Percentiles rank a stretch among this genome's conserved stretches.
phyloP scores from a whole-genome alignment of 2,797 vertebrate genomes.

The Siniperca undulata region DNA sequence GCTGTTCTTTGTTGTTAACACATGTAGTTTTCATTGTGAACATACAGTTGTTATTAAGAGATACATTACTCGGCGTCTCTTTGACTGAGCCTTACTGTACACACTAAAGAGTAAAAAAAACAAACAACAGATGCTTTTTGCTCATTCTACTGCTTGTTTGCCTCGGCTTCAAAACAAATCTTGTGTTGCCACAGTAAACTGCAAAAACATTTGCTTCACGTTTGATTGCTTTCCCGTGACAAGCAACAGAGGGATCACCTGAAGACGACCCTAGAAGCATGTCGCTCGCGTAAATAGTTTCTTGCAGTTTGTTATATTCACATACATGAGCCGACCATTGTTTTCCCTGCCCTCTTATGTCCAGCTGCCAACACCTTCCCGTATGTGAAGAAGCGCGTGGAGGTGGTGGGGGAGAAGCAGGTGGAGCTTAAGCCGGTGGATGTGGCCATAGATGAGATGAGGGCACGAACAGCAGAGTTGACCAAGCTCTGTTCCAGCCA shows the following conservation, averaged over 20 bases:
- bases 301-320: not conserved
- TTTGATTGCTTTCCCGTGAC: not conserved
- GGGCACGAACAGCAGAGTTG: constrained; percentile 91
- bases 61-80: not conserved
- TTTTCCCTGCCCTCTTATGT: not conserved
- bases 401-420: constrained; percentile 91
- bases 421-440: constrained; percentile 95
- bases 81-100: not conserved
- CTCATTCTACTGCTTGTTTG: not conserved
- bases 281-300: too few relatives aligned
- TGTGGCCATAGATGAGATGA: constrained; percentile 96
- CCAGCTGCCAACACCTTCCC: constrained; percentile 93
- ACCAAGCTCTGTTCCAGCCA: constrained; percentile 91
- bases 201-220: not conserved
- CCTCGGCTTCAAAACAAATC: not conserved
- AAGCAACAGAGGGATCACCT: too few relatives aligned
- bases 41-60: not conserved
- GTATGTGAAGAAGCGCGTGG: constrained; percentile 96
- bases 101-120: not conserved
- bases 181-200: too few relatives aligned
- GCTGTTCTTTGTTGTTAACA: not conserved
- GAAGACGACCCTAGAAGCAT: not conserved
- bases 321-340: too few relatives aligned
- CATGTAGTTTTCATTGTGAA: not conserved
- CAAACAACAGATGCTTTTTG: not conserved